Base-by-base conservation (phyloP, 2,888 invertebrate species). In the Gisinianus flammeolus region DNA sequence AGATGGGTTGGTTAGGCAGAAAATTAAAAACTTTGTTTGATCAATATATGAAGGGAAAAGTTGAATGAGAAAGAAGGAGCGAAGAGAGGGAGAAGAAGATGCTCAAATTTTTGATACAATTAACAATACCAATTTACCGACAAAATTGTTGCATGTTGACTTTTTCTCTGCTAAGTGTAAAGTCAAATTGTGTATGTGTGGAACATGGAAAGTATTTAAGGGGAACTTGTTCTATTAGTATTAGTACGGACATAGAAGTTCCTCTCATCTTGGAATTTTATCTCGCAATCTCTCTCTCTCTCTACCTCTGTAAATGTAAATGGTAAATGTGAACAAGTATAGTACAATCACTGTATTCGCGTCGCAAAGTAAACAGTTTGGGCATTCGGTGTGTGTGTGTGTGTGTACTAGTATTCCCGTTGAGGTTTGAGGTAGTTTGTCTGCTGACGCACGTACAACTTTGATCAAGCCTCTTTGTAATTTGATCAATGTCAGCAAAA, bases 401-500 rank as follows among this genome's bases (percentile, higher is more conserved):
- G 35, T 35, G 12, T 35, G 35, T 8, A 12, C 35, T 35, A 4
- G 44, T 44, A 19, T 16, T 16, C 19, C 16, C 6, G 44, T 44
- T 44, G 44, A 44, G 6, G 12, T 4, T 44, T 44, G 44, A 44
- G 44, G 2, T 44, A 44, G 2, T 44, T 19, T 2, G 44, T 4
- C 44, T 44, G 44, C 44, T 44, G 44, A 44, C 67, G n/a, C 44
- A 54, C 70, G 54, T 70, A 70, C 54, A 70, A 54, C 54, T 54
- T 70, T 70, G 70, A 70, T 70, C 70, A 70, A 54, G 44, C 28
- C 26, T 62, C 52, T 44, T 52, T 70, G 26, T 70, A 70, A 70
- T 70, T 70, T 52, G 52, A 70, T 70, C 70, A 70, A 70, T 54
- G 54, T 70, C 70, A 70, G n/a, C n/a, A 26, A 12, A 62, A 4